phyloP scores from a whole-genome alignment of 1,140 invertebrate genomes.

The Heterodera carotae region DNA sequence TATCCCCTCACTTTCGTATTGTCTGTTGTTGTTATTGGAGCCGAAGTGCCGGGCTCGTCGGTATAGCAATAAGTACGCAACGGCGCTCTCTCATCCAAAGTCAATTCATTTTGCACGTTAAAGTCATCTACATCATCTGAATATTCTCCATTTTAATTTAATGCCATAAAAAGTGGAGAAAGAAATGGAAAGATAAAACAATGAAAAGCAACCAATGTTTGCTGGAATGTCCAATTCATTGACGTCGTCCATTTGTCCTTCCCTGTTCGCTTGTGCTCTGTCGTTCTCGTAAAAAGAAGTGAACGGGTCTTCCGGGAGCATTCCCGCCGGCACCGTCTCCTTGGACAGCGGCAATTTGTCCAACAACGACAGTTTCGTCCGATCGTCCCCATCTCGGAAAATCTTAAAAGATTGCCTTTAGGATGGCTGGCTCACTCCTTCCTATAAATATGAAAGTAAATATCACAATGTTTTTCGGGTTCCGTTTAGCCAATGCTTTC shows the following conservation, averaged over 20 bases:
- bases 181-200: too few species aligned
- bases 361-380: background rate
- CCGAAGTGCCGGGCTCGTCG: background rate
- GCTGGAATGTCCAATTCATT: too few species aligned
- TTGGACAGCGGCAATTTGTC: constrained; percentile 24
- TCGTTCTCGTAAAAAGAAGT: constrained; percentile 30
- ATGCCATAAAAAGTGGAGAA: too few species aligned
- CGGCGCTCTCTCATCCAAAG: background rate
- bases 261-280: background rate
- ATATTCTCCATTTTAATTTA: too few species aligned
- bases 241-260: background rate
- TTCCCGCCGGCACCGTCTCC: constrained; percentile 34
- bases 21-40: background rate
- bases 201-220: too few species aligned
- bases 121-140: background rate
- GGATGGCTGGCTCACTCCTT: too few species aligned
- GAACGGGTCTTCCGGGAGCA: constrained; percentile 41
- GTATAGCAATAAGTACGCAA: background rate
- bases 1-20: background rate
- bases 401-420: too few species aligned
- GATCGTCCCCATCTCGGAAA: too few species aligned
- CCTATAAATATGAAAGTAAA: too few species aligned
- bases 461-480: constrained; percentile 1
- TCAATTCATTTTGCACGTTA: background rate
- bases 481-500: background rate